Evolutionary conservation across 2,113 vertebrate species (phyloP).

Genomic region (Muntiacus reevesi): DNA sequence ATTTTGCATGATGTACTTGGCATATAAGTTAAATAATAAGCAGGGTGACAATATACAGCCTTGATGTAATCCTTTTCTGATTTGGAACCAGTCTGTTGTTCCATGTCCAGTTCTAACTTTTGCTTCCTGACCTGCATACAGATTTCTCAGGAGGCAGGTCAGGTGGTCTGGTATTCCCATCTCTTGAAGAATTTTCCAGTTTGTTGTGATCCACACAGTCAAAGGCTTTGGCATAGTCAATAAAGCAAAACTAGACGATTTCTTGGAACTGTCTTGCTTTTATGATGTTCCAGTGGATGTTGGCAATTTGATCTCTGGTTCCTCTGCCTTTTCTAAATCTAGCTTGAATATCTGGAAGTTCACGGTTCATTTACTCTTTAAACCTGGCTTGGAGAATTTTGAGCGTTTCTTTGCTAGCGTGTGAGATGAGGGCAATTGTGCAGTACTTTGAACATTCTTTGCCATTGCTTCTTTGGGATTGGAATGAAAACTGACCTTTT

Average conservation of each 20-base stretch:
- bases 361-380: background rate
- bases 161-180: too few species aligned
- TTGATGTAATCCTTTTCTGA: background rate
- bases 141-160: too few species aligned
- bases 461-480: background rate
- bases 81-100: background rate
- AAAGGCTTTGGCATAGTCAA: background rate
- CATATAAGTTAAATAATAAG: background rate
- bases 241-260: background rate
- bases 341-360: background rate
- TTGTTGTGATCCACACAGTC: background rate
- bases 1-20: background rate
- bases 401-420: background rate
- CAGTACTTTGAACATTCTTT: fast-evolving
- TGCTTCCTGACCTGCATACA: background rate
- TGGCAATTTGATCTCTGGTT: background rate
- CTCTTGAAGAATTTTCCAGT: background rate
- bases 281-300: fast-evolving
- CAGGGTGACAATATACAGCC: background rate
- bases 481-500: background rate
- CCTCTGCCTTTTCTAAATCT: background rate
- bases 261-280: background rate
- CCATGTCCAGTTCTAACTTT: background rate
- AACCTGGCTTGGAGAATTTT: background rate
- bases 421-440: background rate